phyloP scores from a whole-genome alignment of 2,113 vertebrate genomes.

The Cisticola juncidis region DNA sequence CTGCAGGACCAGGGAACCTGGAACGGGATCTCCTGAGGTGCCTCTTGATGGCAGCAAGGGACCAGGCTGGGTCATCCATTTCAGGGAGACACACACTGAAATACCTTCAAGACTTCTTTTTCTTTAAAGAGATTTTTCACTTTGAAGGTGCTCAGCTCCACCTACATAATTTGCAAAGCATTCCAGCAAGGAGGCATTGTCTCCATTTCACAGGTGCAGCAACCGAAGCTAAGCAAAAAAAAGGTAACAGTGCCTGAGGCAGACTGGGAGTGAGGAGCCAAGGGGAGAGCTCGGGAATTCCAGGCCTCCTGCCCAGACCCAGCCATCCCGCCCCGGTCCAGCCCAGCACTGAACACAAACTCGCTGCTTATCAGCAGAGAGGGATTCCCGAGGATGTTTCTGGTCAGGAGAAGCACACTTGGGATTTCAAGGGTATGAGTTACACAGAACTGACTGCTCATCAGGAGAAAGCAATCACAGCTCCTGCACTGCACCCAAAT shows the following conservation, averaged over 20 bases:
- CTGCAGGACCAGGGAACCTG: not conserved
- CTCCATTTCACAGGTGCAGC: conserved; percentile 41
- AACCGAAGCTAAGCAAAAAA: not conserved
- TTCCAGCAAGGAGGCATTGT: not conserved
- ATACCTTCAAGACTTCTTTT: not conserved
- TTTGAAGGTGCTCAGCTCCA: conserved; percentile 3
- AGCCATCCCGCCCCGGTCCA: not conserved
- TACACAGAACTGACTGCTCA: not conserved
- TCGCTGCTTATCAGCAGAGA: not conserved
- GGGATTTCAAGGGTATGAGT: not conserved
- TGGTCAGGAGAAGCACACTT: not conserved
- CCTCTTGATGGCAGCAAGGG: not conserved
- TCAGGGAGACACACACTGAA: not conserved
- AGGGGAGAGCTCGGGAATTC: not conserved
- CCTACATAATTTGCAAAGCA: not conserved
- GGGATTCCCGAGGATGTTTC: not conserved
- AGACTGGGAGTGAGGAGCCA: not conserved
- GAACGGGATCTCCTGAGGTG: not conserved
- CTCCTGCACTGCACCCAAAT: not conserved
- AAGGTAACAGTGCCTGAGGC: not conserved
- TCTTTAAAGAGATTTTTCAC: not conserved
- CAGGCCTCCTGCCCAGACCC: not conserved
- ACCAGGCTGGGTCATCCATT: not conserved
- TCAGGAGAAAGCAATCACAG: not conserved
- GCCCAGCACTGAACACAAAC: not conserved